Evolutionary conservation across 1,140 invertebrate genomes (phyloP).

Genomic region (Holcopasites calliopsidis): DNA sequence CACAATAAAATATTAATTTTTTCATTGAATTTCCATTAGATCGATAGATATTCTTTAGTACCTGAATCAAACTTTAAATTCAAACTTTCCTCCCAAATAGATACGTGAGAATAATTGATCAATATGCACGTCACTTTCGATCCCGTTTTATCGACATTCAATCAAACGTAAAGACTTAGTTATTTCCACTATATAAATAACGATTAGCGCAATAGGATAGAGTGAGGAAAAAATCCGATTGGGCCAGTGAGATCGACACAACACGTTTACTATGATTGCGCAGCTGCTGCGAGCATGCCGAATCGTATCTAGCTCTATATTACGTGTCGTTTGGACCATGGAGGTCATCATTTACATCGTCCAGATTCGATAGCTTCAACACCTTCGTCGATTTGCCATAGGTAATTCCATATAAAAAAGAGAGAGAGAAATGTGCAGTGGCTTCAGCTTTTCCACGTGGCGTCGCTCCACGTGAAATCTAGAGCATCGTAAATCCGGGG

Average conservation of each 20-base stretch:
- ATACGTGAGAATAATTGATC: too few species aligned
- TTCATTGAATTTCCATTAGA: too few species aligned
- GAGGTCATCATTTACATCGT: conserved; percentile 35
- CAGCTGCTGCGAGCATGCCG: conserved; percentile 21
- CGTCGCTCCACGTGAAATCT: conserved; percentile 25
- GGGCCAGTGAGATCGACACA: conserved; percentile 12
- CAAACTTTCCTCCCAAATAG: too few species aligned
- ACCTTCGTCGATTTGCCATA: not conserved
- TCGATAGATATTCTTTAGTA: too few species aligned
- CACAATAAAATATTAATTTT: too few species aligned
- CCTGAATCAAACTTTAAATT: too few species aligned
- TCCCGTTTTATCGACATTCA: not conserved
- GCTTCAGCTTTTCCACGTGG: conserved; percentile 16
- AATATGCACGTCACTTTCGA: too few species aligned
- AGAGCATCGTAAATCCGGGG: conserved; percentile 4
- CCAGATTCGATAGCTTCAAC: not conserved
- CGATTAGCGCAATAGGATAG: not conserved
- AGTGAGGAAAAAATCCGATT: not conserved
- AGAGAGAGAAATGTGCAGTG: not conserved
- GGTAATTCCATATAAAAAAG: not conserved
- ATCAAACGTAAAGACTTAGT: not conserved
- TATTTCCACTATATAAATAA: not conserved
- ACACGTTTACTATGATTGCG: not conserved
- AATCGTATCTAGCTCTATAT: conserved; percentile 17
- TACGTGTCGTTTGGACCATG: conserved; percentile 41